These are phyloP conservation scores for Branchipolynoe longqiensis DNA, from an alignment of 2,888 invertebrate genomes.

Conservation along the genomic window DNA sequence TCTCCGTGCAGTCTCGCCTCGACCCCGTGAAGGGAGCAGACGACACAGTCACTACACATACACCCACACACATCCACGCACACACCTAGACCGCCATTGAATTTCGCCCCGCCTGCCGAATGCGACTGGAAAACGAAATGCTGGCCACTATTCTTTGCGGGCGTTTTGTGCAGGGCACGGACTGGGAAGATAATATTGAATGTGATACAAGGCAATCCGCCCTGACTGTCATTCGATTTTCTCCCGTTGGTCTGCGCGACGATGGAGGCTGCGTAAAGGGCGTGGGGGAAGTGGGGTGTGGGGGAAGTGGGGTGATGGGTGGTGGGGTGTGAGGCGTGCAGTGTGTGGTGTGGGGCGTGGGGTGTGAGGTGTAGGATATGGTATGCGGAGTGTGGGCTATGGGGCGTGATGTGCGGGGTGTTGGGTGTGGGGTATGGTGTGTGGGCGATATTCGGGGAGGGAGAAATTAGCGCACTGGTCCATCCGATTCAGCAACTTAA, in stretches of 20 bases:
- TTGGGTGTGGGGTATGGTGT: too few species aligned
- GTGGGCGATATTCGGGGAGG: not conserved
- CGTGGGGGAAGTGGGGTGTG: too few species aligned
- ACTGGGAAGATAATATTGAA: slow-evolving; percentile 53
- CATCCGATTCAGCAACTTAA: slow-evolving; percentile 19
- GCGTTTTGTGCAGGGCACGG: slow-evolving; percentile 21
- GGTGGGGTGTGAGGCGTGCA: not conserved
- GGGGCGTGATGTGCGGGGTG: too few species aligned
- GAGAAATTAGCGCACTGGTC: slow-evolving; percentile 13
- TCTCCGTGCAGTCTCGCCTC: too few species aligned
- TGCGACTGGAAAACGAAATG: slow-evolving; percentile 40
- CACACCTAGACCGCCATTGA: not conserved
- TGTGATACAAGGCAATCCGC: slow-evolving; percentile 51
- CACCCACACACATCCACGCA: not conserved
- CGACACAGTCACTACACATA: not conserved
- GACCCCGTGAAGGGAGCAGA: not conserved
- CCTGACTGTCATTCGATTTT: slow-evolving; percentile 19
- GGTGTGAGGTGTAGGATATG: too few species aligned
- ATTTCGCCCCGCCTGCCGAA: not conserved
- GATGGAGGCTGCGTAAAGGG: too few species aligned
- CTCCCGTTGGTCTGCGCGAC: not conserved
- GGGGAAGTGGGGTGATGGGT: not conserved
- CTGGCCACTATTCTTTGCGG: not conserved
- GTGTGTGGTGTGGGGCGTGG: not conserved
- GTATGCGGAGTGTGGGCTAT: not conserved